Conservation (phyloP, 2,113 vertebrate species). For the Colinus virginianus region DNA sequence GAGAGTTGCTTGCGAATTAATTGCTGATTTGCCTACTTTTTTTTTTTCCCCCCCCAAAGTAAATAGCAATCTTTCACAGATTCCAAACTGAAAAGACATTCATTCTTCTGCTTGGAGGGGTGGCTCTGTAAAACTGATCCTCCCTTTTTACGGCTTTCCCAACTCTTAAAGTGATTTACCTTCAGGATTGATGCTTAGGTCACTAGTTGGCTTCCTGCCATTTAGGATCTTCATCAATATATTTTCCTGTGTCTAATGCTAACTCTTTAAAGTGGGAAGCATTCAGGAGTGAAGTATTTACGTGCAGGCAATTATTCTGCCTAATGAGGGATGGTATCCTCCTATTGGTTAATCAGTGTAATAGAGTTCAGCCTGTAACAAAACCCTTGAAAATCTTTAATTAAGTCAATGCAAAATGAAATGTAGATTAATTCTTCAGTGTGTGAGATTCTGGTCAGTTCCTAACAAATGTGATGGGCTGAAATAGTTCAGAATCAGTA, state of each 20-base stretch:
- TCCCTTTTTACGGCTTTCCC: neutral
- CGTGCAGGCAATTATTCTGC: neutral
- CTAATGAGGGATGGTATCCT: neutral
- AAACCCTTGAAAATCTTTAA: neutral
- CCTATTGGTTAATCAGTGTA: neutral
- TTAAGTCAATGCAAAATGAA: neutral
- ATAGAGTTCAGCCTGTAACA: neutral
- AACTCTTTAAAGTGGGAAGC: neutral
- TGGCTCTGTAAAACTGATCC: neutral
- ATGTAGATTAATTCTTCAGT: neutral
- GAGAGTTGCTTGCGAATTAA: neutral
- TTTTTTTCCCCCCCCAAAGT: neutral
- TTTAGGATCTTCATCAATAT: neutral
- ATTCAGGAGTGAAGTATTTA: accelerated
- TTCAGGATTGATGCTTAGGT: neutral
- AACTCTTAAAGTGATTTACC: neutral
- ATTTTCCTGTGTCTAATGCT: neutral
- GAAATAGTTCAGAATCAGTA: neutral
- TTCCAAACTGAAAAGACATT: neutral
- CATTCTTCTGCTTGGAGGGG: neutral
- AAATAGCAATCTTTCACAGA: neutral
- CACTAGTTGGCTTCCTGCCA: neutral
- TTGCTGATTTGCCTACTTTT: neutral
- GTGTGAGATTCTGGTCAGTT: accelerated
- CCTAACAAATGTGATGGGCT: neutral